Evolutionary conservation across 2,113 vertebrate genomes (phyloP).

Genomic region (Tylochromis polylepis): DNA sequence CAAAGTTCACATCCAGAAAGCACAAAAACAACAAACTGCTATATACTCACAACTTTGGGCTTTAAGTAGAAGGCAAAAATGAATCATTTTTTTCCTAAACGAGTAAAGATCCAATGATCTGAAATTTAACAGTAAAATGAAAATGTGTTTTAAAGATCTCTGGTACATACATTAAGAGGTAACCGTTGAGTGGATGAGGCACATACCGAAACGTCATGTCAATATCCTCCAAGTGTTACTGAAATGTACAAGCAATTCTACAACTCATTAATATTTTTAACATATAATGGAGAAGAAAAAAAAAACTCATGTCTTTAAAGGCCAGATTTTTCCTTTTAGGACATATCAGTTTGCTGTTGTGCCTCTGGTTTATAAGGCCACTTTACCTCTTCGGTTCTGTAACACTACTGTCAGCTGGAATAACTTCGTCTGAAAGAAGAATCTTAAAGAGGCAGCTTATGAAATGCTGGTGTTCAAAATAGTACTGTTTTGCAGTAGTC

Average conservation of each 20-base stretch:
- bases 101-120: not conserved
- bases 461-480: conserved; percentile 41
- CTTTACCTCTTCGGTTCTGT: not conserved
- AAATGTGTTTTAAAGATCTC: not conserved
- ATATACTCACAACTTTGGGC: not conserved
- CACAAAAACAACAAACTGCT: not conserved
- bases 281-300: too few relatives aligned
- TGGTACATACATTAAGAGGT: conserved; percentile 25
- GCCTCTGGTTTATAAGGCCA: conserved; percentile 27
- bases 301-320: not conserved
- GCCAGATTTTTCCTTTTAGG: not conserved
- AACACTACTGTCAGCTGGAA: not conserved
- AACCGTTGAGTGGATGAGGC: conserved; percentile 49
- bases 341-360: not conserved
- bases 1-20: not conserved
- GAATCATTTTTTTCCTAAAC: not conserved
- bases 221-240: not conserved
- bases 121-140: not conserved
- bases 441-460: conserved; percentile 22
- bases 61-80: not conserved
- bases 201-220: conserved; percentile 10
- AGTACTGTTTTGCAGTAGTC: conserved; percentile 54
- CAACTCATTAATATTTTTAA: not conserved
- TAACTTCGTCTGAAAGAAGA: not conserved
- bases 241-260: not conserved